Base-by-base conservation (phyloP, 1,140 invertebrate species). In the Theocolax elegans region DNA sequence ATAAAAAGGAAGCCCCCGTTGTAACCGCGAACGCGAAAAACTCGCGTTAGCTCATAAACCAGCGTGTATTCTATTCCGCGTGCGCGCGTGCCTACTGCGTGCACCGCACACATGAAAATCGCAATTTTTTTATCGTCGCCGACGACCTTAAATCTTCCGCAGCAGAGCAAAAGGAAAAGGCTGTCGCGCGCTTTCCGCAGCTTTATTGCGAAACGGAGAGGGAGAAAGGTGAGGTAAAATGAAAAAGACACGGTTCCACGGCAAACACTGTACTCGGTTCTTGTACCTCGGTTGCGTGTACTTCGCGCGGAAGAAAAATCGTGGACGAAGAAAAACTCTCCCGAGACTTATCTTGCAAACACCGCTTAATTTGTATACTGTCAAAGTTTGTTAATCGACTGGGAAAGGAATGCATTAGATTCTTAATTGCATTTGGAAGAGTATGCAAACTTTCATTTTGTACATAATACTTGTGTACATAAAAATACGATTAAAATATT, bases 1-100 rank as follows among this genome's bases (percentile, higher is more conserved):
- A 70, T 60, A 68, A 70, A 73, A 67, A 69, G 38, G 56, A 58
- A 66, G 62, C 4, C 38, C 64, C 15, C 64, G 58, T 54, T 27
- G 31, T 10, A 67, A 46, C 42, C 2, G 49, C 63, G 19, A 65
- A 48, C 3, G 9, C 19, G 46, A 23, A 53, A 51, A 19, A 44
- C 56, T 70, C 67, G 64, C 65, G 60, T 71, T 72, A 73, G 72
- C 72, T 72, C 74, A 74, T 76, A 77, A 80, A 78, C 76, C 75
- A 74, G 15, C 67, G 65, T 67, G 67, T 79, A 80, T 79, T 79
- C 79, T 77, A 79, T 79, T 79, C 77, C 60, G 59, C 60, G 2
- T 29, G 67, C 38, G 58, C 58, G 76, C 62, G 60, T 35, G 31
- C 10, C 31, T 35, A 35, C 10, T 35, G 4, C 31, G 31, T 35